phyloP scores from a whole-genome alignment of 2,113 vertebrate genomes.

The Lamprologus speciosus region DNA sequence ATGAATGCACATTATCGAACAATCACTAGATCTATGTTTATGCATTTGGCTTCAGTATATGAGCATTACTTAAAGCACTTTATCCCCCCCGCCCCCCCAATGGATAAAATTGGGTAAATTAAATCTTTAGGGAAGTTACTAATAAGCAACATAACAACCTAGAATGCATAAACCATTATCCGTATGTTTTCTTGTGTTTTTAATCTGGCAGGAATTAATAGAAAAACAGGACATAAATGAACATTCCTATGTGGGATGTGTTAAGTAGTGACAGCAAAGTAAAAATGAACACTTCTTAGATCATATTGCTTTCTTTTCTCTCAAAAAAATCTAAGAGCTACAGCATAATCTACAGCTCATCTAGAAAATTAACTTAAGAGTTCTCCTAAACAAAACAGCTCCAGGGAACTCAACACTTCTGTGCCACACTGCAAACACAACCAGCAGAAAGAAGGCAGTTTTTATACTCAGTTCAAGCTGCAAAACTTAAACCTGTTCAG shows the following conservation, averaged over 20 bases:
- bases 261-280: conserved; percentile 18
- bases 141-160: not conserved
- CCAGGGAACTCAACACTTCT: conserved; percentile 22
- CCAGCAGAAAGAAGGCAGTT: conserved; percentile 29
- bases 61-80: not conserved
- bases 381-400: conserved; percentile 10
- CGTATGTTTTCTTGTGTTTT: not conserved
- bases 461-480: conserved; percentile 23
- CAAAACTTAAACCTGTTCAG: not conserved
- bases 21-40: not conserved
- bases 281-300: not conserved
- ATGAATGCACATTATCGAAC: not conserved
- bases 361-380: conserved; percentile 26
- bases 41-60: not conserved
- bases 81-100: not conserved
- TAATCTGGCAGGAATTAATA: conserved; percentile 45
- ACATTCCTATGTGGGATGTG: conserved; percentile 17
- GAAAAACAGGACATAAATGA: conserved; percentile 5
- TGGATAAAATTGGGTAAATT: not conserved
- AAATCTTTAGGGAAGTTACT: not conserved
- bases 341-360: conserved; percentile 28
- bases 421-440: conserved; percentile 69
- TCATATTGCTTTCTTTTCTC: not conserved
- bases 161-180: not conserved
- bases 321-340: conserved; percentile 30